Base-by-base conservation (phyloP, 2,888 invertebrate species). In the Escarpia spicata region DNA sequence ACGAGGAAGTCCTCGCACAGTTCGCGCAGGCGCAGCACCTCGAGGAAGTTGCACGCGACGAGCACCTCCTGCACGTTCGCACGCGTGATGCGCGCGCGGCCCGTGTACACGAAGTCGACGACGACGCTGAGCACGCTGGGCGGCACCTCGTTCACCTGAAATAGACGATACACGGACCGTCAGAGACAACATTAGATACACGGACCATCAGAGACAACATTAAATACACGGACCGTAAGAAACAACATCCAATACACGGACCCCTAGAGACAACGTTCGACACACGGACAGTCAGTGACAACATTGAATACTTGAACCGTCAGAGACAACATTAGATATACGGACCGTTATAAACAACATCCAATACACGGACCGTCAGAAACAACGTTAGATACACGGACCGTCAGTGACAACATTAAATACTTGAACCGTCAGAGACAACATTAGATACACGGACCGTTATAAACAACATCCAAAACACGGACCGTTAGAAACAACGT, bases 11-110 rank as follows among this genome's bases (percentile, higher is more conserved):
- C 75, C 75, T 75, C 75, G 75, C 75, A 75, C 75, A 75, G 26
- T 26, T 75, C 75, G 75, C 75, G 75, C 75, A 75, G 75, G 75
- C 75, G 75, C 75, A 75, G 75, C n/a, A 75, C n/a, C 75, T 75
- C 75, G 75, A 75, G 75, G 26, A 75, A 75, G 75, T 75, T 75
- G 75, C 75, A 75, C 75, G 75, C 75, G 75, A 26, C 75, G 26
- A 75, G 75, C 75, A 75, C 75, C 6, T 75, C 75, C 75, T 75
- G 75, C 75, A 75, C 75, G 75, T 75, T 75, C 19, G 75, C n/a
- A 26, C 75, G 75, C 75, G 75, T 75, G 75, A 75, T n/a, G 75
- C 75, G 75, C 0, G 75, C 75, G 75, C 75, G 75, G 75, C 75
- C 75, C 75, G 26, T 75, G 75, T 75, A 75, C 26, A 75, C 75